These are phyloP conservation scores for Mimumesa dahlbomi DNA, from an alignment of 2,888 invertebrate species.

Conservation along the genomic window DNA sequence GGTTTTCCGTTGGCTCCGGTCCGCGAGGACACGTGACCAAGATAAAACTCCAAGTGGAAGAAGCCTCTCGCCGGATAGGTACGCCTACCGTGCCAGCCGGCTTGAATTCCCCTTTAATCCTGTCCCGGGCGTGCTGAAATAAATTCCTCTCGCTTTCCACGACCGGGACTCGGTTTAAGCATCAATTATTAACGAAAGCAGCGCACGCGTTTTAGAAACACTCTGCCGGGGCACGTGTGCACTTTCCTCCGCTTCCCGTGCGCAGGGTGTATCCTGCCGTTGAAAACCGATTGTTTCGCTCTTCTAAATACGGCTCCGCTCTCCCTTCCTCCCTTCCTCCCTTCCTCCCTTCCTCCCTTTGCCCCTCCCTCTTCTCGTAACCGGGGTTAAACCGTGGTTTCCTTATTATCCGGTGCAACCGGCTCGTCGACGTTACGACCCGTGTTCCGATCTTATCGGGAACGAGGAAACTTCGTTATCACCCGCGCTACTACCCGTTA, in stretches of 20 bases:
- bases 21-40: constrained; percentile 7
- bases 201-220: constrained; percentile 38
- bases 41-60: background rate
- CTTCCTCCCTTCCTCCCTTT: too few relatives aligned
- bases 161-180: constrained; percentile 8
- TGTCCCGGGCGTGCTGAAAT: background rate
- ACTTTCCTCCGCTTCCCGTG: constrained; percentile 22
- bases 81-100: background rate
- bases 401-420: constrained; percentile 19
- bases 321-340: too few relatives aligned
- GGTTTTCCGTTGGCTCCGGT: background rate
- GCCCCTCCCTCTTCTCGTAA: too few relatives aligned
- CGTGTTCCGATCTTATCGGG: constrained; percentile 17
- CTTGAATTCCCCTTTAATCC: background rate
- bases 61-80: background rate
- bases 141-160: constrained; percentile 21
- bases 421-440: background rate
- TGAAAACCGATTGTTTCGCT: constrained; percentile 31
- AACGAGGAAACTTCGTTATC: constrained; percentile 28
- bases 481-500: constrained; percentile 1
- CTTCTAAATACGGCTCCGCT: background rate
- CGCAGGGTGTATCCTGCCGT: too few relatives aligned
- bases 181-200: constrained; percentile 44
- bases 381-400: background rate
- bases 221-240: constrained; percentile 39